Conservation (phyloP, 1,140 invertebrate genomes). For the Danaus melanippus region DNA sequence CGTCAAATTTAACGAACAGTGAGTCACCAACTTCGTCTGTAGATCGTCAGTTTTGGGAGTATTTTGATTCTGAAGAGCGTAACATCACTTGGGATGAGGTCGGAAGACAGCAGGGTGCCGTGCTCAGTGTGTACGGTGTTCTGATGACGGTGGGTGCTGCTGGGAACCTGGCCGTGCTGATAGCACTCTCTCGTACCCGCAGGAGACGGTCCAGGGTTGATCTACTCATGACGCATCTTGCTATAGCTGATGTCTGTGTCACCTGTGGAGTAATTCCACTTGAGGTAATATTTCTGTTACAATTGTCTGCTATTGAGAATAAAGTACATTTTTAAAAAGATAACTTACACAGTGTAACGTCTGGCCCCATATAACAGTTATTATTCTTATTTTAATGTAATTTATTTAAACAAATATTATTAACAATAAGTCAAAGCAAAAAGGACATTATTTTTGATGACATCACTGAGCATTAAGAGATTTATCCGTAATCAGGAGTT, state of each 20-base stretch:
- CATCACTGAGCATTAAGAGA: too few species aligned
- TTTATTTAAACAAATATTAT: too few species aligned
- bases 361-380: too few species aligned
- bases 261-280: conserved; percentile 86
- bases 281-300: conserved; percentile 72
- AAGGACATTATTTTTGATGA: too few species aligned
- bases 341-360: too few species aligned
- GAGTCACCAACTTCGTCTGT: conserved; percentile 29
- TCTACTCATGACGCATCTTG: conserved; percentile 83
- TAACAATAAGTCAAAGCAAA: too few species aligned
- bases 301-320: too few species aligned
- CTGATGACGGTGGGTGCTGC: conserved; percentile 79
- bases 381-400: too few species aligned
- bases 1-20: neutral
- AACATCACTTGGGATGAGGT: conserved; percentile 32
- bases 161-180: conserved; percentile 74
- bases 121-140: conserved; percentile 55
- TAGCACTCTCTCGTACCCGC: conserved; percentile 78
- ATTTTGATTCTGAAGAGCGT: conserved; percentile 29
- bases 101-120: conserved; percentile 32
- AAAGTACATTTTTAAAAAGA: too few species aligned
- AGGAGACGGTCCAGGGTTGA: conserved; percentile 82
- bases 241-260: conserved; percentile 84
- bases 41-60: conserved; percentile 44
- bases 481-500: too few species aligned